Evolutionary conservation across 2,113 vertebrate species (phyloP), one percentile per base, ranked within the genome.

Genomic region (Chlorodrepanis virens): DNA sequence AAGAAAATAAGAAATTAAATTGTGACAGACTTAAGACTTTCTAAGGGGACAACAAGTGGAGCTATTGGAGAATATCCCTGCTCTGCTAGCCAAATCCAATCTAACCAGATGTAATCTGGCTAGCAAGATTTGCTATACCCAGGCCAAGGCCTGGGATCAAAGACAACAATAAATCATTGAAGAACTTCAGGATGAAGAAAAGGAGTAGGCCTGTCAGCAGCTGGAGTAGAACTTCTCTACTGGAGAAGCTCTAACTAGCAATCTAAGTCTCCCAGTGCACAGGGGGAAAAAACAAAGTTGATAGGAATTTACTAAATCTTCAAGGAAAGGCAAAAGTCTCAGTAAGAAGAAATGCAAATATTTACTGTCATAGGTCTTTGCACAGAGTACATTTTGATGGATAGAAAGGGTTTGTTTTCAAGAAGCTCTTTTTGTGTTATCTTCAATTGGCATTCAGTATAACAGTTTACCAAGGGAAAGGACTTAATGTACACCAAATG

Each of bases 271-370:
- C 50, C 50, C 39, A 63, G 54, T 1, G 16, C 54, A 14, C 37
- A 61, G 9, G 21, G 21, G 25, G 9, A 75, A 82, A 42, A 81
- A 70, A 57, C 40, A 67, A 71, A 3, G 10, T 50, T 88, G 35
- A 77, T 14, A 24, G 71, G 42, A 90, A 77, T 90, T 89, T 47
- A 83, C 76, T 67, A 31, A 83, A 81, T 50, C 71, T 81, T 35
- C 59, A 70, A 54, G 86, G 72, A 75, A 93, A 84, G 52, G 65
- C 72, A 86, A 86, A 93, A 68, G 45, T 59, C 83, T 70, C 42
- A 86, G 44, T 29, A 74, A 59, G 72, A 86, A 60, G 68, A 94
- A 95, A 83, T 42, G 72, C 42, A 89, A 89, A 75, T 75, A 56
- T 74, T 86, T 53, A 37, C 65, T 60, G 29, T 54, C 27, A 3